Percentiles rank a stretch among this genome's conserved stretches.
Conservation (phyloP, 2,888 invertebrate species). For the Drosophila prostipennis region DNA sequence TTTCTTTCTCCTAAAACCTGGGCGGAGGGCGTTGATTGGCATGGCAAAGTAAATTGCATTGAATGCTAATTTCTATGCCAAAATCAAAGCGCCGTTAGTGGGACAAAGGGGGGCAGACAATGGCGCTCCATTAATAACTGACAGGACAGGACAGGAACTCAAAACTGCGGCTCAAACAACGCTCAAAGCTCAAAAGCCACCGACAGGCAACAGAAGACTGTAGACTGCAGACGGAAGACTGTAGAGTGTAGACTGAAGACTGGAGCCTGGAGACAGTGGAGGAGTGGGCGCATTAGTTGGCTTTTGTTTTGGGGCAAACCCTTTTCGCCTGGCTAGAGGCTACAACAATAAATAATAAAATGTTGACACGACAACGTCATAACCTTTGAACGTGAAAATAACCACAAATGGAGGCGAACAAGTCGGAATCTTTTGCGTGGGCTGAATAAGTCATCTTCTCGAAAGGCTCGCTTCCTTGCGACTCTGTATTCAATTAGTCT, state of each 20-base stretch:
- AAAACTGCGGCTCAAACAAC: slow-evolving; percentile 45
- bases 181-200: slow-evolving; percentile 49
- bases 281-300: slow-evolving; percentile 74
- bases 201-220: slow-evolving; percentile 30
- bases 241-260: slow-evolving; percentile 17
- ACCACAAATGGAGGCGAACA: slow-evolving; percentile 24
- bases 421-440: slow-evolving; percentile 34
- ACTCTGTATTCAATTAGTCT: slow-evolving; percentile 65
- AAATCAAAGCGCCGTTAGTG: slow-evolving; percentile 73
- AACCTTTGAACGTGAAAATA: slow-evolving; percentile 83
- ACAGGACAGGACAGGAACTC: slow-evolving; percentile 55
- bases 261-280: slow-evolving; percentile 35
- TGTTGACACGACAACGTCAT: slow-evolving; percentile 83
- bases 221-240: slow-evolving; percentile 4
- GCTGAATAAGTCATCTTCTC: slow-evolving; percentile 4
- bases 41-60: slow-evolving; percentile 64
- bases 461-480: neutral
- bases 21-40: slow-evolving; percentile 77
- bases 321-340: slow-evolving; percentile 64
- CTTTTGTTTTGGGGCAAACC: slow-evolving; percentile 77
- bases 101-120: slow-evolving; percentile 55
- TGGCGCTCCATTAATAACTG: slow-evolving; percentile 77
- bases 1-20: slow-evolving; percentile 5
- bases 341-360: slow-evolving; percentile 82
- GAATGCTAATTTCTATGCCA: slow-evolving; percentile 80